Conservation (phyloP, 2,113 vertebrate genomes). For the Vireo altiloquus region DNA sequence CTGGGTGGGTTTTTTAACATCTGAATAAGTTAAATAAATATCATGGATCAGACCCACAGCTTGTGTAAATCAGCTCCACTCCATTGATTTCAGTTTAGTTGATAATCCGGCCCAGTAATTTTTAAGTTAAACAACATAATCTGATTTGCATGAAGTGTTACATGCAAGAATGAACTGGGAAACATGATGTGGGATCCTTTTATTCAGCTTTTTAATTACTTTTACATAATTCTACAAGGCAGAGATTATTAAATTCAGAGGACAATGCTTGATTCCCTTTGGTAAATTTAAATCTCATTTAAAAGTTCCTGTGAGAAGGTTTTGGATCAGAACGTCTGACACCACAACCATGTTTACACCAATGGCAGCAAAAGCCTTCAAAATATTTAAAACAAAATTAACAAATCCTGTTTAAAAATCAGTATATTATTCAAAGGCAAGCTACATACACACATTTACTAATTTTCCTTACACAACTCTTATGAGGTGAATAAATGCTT, state of each 20-base stretch:
- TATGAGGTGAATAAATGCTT: not conserved
- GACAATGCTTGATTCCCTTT: not conserved
- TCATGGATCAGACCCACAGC: not conserved
- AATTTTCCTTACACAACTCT: not conserved
- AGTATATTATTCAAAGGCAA: not conserved
- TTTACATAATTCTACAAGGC: not conserved
- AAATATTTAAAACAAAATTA: not conserved
- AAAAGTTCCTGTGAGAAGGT: not conserved
- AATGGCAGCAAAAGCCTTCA: not conserved
- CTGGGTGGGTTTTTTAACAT: not conserved
- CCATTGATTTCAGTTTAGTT: not conserved
- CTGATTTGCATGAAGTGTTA: slow-evolving; percentile 25
- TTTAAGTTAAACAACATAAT: slow-evolving; percentile 26
- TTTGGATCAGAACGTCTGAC: not conserved
- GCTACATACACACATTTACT: not conserved
- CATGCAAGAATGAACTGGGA: slow-evolving; percentile 1
- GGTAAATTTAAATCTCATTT: slow-evolving; percentile 25
- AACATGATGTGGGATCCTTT: not conserved
- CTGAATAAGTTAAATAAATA: not conserved
- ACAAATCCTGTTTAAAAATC: not conserved
- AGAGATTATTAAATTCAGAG: not conserved
- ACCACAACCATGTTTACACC: not conserved
- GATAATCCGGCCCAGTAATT: not conserved
- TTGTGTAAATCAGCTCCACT: not conserved
- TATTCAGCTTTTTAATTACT: slow-evolving; percentile 35